phyloP scores from a whole-genome alignment of 37 sponge, comb jelly and placozoan species.

The Eunapius fragilis region DNA sequence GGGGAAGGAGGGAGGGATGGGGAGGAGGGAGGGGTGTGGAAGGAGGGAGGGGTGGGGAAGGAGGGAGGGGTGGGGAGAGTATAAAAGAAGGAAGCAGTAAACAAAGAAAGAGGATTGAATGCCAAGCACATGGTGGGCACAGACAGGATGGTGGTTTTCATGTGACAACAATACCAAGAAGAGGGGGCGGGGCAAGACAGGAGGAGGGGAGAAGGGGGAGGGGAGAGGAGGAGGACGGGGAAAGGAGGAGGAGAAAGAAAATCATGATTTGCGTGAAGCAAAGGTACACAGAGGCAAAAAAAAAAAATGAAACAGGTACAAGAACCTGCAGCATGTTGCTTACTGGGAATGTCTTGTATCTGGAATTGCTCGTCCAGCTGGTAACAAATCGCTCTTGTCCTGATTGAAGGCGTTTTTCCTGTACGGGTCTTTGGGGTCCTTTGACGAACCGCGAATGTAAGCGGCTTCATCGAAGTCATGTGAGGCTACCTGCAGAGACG shows the following conservation, averaged over 20 bases:
- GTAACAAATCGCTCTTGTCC: conserved; percentile 74
- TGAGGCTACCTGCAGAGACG: too few relatives aligned
- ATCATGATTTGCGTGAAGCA: too few relatives aligned
- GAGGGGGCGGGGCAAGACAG: background rate
- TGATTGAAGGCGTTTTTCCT: conserved; percentile 86
- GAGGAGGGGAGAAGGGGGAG: background rate
- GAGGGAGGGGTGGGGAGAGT: too few relatives aligned
- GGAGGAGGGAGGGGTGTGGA: background rate
- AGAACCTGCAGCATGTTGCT: background rate
- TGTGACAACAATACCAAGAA: too few relatives aligned
- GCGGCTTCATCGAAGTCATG: background rate
- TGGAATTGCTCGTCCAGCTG: conserved; percentile 79
- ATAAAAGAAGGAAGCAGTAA: too few relatives aligned
- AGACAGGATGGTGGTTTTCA: too few relatives aligned
- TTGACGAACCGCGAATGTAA: background rate
- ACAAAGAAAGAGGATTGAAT: too few relatives aligned
- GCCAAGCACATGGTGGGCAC: too few relatives aligned
- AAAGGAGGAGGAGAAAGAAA: background rate
- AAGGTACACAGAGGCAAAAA: too few relatives aligned
- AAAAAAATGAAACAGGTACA: too few relatives aligned
- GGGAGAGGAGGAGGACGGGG: background rate
- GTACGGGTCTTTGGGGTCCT: background rate
- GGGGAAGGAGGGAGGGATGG: background rate
- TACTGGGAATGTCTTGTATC: conserved; percentile 65
- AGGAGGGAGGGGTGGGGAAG: background rate